A percentile compares a stretch with the other conserved stretches of the same genome.
These are phyloP conservation scores for Ypsolopha sequella DNA, from an alignment of 2,888 invertebrate genomes.

Conservation along the genomic window DNA sequence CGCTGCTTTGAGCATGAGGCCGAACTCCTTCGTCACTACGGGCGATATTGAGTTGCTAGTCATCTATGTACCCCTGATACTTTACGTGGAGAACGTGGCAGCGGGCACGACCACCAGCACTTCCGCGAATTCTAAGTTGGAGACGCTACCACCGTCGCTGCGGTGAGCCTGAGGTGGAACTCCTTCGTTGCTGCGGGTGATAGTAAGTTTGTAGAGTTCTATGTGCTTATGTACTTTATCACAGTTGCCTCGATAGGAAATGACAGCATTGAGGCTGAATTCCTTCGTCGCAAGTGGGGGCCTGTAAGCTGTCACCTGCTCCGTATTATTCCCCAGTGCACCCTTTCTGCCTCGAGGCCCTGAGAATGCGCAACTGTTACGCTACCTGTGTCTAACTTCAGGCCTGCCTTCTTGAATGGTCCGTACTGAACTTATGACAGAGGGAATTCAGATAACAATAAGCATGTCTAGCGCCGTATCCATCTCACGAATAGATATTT, in stretches of 20 bases:
- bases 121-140: conserved; percentile 74
- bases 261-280: too few species aligned
- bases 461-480: too few species aligned
- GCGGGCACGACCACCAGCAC: conserved; percentile 33
- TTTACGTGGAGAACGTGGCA: neutral
- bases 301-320: too few species aligned
- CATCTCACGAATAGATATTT: too few species aligned
- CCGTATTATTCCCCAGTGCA: too few species aligned
- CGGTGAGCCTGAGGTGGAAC: conserved; percentile 67
- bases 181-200: conserved; percentile 83
- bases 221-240: neutral
- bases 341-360: too few species aligned
- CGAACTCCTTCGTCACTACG: conserved; percentile 78
- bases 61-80: neutral
- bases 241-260: too few species aligned
- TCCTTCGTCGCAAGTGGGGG: too few species aligned
- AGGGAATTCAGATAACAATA: neutral
- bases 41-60: conserved; percentile 71
- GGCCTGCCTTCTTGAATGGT: neutral
- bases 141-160: conserved; percentile 71
- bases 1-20: conserved; percentile 63
- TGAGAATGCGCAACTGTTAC: too few species aligned
- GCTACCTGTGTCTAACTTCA: neutral
- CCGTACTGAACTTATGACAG: neutral
- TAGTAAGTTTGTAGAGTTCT: conserved; percentile 23